phyloP scores from a whole-genome alignment of 2,113 vertebrate genomes.

The Myrmecophaga tridactyla region DNA sequence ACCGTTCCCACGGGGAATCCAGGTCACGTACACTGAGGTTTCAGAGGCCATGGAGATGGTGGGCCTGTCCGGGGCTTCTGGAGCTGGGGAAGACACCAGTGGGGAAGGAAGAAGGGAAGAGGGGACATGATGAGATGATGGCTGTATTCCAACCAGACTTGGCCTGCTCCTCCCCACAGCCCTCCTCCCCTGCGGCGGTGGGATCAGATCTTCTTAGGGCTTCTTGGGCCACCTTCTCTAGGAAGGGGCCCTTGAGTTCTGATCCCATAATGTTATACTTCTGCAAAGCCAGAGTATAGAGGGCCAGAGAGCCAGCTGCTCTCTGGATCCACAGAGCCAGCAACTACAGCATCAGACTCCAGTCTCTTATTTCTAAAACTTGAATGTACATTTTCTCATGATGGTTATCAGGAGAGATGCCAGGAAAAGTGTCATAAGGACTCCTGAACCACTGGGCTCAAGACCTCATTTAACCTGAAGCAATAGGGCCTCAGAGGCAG shows the following conservation, averaged over 20 bases:
- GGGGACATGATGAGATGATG: not conserved
- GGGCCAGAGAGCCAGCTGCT: not conserved
- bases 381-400: not conserved
- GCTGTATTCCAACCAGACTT: fast-evolving
- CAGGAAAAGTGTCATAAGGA: not conserved
- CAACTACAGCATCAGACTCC: not conserved
- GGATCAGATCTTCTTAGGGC: not conserved
- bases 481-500: not conserved
- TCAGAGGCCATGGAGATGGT: slow-evolving; percentile 97
- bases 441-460: not conserved
- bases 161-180: not conserved
- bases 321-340: not conserved
- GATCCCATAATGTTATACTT: not conserved
- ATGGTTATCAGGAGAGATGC: not conserved
- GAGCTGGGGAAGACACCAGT: slow-evolving; percentile 83
- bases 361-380: not conserved
- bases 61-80: slow-evolving; percentile 97
- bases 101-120: not conserved
- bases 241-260: not conserved
- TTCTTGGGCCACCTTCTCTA: not conserved
- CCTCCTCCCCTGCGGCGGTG: too few relatives aligned
- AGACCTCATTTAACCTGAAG: not conserved
- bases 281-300: not conserved
- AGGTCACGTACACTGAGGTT: slow-evolving; percentile 96
- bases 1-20: slow-evolving; percentile 97